Conservation (phyloP, 2,113 vertebrate species). For the Dasyprocta punctata region DNA sequence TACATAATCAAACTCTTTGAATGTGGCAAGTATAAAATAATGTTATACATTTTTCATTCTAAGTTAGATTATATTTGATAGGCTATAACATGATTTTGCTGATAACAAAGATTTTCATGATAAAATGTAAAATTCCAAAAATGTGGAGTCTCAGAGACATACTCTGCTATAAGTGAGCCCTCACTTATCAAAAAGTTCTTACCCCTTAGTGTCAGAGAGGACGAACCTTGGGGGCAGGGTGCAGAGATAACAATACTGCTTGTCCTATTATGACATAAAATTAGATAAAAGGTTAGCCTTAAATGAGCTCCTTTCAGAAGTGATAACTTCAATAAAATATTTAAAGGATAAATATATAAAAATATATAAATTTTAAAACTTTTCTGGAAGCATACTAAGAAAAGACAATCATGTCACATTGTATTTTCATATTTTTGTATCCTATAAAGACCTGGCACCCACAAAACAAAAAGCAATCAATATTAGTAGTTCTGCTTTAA, state of each 20-base stretch:
- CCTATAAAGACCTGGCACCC: background rate
- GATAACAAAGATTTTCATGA: background rate
- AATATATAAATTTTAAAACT: constrained; percentile 23
- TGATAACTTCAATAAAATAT: background rate
- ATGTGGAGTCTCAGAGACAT: background rate
- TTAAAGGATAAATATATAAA: background rate
- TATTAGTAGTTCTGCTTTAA: background rate
- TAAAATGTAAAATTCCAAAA: background rate
- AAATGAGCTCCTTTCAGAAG: constrained; percentile 11
- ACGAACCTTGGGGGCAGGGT: background rate
- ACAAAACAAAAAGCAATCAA: background rate
- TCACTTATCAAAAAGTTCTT: background rate
- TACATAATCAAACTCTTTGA: background rate
- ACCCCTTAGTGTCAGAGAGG: background rate
- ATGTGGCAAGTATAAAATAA: background rate
- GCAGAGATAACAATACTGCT: background rate
- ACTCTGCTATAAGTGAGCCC: background rate
- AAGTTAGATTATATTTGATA: background rate
- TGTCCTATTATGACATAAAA: background rate
- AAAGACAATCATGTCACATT: background rate
- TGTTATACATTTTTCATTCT: background rate
- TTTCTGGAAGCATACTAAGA: background rate
- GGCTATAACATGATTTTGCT: background rate
- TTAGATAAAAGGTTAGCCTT: background rate
- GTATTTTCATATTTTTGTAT: background rate